Evolutionary conservation across 2,113 vertebrate genomes (phyloP), one percentile per base, ranked within the genome.

Genomic region (Pomatostomus ruficeps): DNA sequence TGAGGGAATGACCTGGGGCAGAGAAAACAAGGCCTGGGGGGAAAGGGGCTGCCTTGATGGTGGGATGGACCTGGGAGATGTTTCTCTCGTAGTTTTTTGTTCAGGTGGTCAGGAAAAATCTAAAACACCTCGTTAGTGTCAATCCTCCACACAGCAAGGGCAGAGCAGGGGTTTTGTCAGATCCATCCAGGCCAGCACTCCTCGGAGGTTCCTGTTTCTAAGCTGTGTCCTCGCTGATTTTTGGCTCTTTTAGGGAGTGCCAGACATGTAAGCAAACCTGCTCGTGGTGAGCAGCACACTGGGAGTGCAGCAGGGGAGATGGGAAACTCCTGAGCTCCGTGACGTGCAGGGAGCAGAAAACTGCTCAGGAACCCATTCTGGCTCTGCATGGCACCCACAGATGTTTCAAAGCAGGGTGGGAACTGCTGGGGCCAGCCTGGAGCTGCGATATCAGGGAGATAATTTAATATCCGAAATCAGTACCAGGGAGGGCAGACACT

Each of bases 401-500:
- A 54, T 71, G 46, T 75, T 63, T 20, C 28, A 21, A 78, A 87
- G 66, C 1, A 45, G 70, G 46, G 12, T 49, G 67, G 78, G 78
- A 89, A 46, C 5, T 58, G 16, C 54, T 88, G 87, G 36, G 11
- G 25, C 22, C 78, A 88, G 71, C 38, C 62, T 6, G 35, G 73
- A 93, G 78, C 78, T 74, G 31, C 7, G 0, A 1, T 61, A 35
- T 65, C 52, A 40, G 9, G 46, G 70, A 70, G 51, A 85, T 65
- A 48, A 81, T 93, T 94, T 87, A 89, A 9, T 29, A n/a, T 23
- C 45, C 68, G 52, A 38, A 85, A 87, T 75, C 84, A 73, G 66
- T 49, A 73, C 33, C 62, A 70, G 63, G 84, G 62, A 85, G 51
- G 81, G n/a, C 62, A 88, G 63, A 89, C 28, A 70, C 48, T 82